These are phyloP conservation scores for Melanotaenia nigrans DNA, from an alignment of 2,797 vertebrate genomes.

Conservation along the genomic window DNA sequence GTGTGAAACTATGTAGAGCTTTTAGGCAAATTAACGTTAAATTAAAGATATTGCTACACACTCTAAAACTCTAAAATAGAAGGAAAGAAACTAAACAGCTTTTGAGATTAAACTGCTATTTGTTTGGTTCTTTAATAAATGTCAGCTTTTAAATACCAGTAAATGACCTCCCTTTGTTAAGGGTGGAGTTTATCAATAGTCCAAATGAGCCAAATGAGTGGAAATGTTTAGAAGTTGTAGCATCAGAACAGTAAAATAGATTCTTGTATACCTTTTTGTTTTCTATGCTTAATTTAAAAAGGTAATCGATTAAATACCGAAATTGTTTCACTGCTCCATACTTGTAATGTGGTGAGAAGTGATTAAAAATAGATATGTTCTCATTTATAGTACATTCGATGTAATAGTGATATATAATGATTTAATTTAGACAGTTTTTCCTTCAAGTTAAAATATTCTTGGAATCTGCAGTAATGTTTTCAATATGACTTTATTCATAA, in stretches of 20 bases:
- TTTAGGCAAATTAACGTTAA: background rate
- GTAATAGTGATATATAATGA: background rate
- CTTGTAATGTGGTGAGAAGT: conserved; percentile 4
- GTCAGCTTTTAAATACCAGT: conserved; percentile 30
- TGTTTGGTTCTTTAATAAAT: conserved; percentile 3
- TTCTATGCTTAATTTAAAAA: background rate
- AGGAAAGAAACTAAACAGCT: background rate
- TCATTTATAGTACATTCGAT: background rate
- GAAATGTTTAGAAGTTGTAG: background rate
- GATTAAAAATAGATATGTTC: background rate
- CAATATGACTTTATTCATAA: background rate
- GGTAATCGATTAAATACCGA: background rate
- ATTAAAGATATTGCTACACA: background rate
- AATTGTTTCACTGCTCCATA: background rate
- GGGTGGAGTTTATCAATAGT: conserved; percentile 23
- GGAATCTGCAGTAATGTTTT: background rate
- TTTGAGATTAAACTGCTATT: background rate
- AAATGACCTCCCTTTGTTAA: conserved; percentile 1
- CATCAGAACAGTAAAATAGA: background rate
- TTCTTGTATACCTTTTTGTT: conserved; percentile 6
- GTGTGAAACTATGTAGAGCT: background rate
- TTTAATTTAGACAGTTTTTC: background rate
- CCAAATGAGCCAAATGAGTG: background rate
- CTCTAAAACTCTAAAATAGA: background rate
- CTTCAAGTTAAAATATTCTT: background rate